A percentile compares a stretch with the other conserved stretches of the same genome.
Evolutionary conservation across 2,113 vertebrate species (phyloP).

Genomic region (Phaethornis superciliosus): DNA sequence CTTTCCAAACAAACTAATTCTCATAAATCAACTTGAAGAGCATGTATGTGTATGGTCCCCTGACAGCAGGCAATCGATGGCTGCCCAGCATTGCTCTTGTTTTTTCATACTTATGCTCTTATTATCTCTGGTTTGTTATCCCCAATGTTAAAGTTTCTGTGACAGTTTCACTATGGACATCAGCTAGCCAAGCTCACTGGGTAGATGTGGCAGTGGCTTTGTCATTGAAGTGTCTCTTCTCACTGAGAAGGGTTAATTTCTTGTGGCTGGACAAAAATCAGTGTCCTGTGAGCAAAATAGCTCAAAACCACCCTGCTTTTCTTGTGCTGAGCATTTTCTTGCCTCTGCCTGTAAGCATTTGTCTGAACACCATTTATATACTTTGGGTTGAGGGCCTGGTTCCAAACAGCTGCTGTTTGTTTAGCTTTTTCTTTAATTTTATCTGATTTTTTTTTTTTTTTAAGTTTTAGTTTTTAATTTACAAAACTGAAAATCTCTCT

Average conservation of each 20-base stretch:
- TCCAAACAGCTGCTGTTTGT: constrained; percentile 58
- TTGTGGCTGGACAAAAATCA: not conserved
- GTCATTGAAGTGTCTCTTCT: fast-evolving
- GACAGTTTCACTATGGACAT: fast-evolving
- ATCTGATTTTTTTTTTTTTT: not conserved
- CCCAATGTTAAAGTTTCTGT: not conserved
- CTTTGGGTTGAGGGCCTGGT: not conserved
- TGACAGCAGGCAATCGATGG: not conserved
- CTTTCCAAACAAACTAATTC: constrained; percentile 14
- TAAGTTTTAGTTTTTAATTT: not conserved
- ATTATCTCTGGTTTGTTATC: not conserved
- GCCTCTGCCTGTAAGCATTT: constrained; percentile 4
- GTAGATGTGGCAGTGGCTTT: not conserved
- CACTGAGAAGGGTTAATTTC: not conserved
- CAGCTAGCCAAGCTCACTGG: not conserved
- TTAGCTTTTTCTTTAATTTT: not conserved
- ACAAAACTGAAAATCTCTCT: not conserved
- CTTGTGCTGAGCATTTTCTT: not conserved
- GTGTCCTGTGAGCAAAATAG: not conserved
- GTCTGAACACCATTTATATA: constrained; percentile 8
- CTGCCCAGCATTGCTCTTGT: not conserved
- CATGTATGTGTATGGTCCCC: not conserved
- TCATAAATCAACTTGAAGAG: not conserved
- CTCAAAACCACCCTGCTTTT: not conserved
- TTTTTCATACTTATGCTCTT: not conserved